Percentiles rank a stretch among this genome's conserved stretches.
These are phyloP conservation scores for Lepidochitona cinerea DNA, from an alignment of 2,888 invertebrate species.

Conservation along the genomic window DNA sequence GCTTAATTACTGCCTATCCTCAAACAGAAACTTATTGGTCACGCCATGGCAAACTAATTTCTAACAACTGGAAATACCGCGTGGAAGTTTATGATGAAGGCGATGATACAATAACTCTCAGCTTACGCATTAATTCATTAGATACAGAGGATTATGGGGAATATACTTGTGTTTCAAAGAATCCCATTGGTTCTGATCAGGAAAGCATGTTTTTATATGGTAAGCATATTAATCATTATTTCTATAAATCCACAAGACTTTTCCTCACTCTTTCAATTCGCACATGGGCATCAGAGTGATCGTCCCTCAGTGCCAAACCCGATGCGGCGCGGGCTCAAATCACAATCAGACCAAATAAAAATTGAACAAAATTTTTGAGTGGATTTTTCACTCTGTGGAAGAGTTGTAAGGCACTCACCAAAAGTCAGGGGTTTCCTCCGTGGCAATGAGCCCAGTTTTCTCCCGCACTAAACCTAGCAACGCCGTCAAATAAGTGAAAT, in stretches of 20 bases:
- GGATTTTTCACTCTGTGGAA: no score
- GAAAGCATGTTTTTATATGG: conserved; percentile 51
- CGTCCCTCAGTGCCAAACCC: no score
- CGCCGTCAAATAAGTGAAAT: no score
- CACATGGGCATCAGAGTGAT: no score
- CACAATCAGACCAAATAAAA: no score
- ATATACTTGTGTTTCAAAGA: conserved; percentile 53
- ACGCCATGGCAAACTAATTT: conserved; percentile 45
- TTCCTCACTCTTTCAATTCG: no score
- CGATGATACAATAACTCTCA: conserved; percentile 53
- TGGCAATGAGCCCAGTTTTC: no score
- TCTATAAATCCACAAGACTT: no score
- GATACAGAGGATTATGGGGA: conserved; percentile 50
- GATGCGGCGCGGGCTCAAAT: no score
- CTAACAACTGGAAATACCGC: conserved; percentile 48
- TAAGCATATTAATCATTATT: no score
- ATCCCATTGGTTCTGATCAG: conserved; percentile 47
- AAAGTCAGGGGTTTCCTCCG: background rate
- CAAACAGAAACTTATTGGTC: conserved; percentile 60
- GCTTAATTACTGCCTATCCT: conserved; percentile 63
- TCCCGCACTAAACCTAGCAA: no score
- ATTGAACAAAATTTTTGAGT: no score
- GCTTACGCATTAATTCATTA: conserved; percentile 47
- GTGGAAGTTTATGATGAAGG: conserved; percentile 59
- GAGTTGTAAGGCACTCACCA: background rate